Percentiles rank a stretch among this genome's conserved stretches.
Conservation (phyloP, 1,140 invertebrate genomes). For the Cyrtorhinus lividipennis region DNA sequence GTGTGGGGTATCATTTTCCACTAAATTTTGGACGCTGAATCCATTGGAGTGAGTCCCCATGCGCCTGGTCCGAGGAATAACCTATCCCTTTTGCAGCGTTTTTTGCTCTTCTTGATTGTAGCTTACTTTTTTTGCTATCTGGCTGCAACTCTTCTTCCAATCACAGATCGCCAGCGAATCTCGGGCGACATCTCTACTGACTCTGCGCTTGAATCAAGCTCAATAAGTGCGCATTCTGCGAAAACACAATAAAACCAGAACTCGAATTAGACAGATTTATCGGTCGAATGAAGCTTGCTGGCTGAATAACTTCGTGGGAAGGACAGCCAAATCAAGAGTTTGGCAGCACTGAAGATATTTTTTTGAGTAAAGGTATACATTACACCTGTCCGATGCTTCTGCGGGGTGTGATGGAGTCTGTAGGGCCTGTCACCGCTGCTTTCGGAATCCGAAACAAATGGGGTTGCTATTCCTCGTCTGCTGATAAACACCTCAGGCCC, state of each 20-base stretch:
- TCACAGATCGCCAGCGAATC: slow-evolving; percentile 18
- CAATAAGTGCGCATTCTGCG: slow-evolving; percentile 22
- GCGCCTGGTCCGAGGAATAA: background rate
- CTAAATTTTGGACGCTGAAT: too few species aligned
- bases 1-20: background rate
- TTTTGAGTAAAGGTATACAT: background rate
- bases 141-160: slow-evolving; percentile 17
- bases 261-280: too few species aligned
- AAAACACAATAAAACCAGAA: too few species aligned
- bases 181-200: slow-evolving; percentile 27
- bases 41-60: too few species aligned
- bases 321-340: background rate
- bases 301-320: too few species aligned
- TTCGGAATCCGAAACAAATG: slow-evolving; percentile 25
- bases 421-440: slow-evolving; percentile 24
- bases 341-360: background rate
- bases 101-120: background rate
- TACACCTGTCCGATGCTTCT: slow-evolving; percentile 19
- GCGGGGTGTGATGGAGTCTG: slow-evolving; percentile 13
- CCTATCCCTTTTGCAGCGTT: background rate
- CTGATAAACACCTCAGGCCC: slow-evolving; percentile 2
- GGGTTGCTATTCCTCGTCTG: slow-evolving; percentile 17
- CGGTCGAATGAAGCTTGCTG: too few species aligned
- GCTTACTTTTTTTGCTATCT: slow-evolving; percentile 21
- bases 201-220: slow-evolving; percentile 27